phyloP scores from a whole-genome alignment of 2,113 vertebrate species.

The Phrynosoma platyrhinos region DNA sequence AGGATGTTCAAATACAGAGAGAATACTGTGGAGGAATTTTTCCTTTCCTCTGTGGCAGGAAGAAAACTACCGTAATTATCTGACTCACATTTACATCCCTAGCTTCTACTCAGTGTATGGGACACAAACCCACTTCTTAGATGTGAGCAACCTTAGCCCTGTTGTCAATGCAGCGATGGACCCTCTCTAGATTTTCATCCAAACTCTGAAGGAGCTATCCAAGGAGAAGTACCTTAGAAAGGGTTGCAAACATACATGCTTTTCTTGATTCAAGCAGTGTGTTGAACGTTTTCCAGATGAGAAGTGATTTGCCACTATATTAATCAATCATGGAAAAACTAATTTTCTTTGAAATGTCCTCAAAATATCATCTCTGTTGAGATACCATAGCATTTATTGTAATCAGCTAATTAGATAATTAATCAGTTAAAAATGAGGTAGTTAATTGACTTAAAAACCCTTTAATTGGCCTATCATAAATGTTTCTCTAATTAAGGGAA shows the following conservation, averaged over 20 bases:
- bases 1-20: too few relatives aligned
- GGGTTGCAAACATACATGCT: neutral
- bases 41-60: too few relatives aligned
- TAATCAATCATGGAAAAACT: conserved; percentile 18
- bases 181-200: too few relatives aligned
- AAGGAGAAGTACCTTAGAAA: neutral
- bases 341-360: conserved; percentile 16
- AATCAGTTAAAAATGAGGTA: conserved; percentile 25
- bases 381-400: conserved; percentile 14
- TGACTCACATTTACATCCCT: too few relatives aligned
- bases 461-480: conserved; percentile 21
- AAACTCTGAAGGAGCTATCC: too few relatives aligned
- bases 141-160: too few relatives aligned
- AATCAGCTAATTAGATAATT: conserved; percentile 27
- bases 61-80: too few relatives aligned
- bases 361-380: conserved; percentile 7
- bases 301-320: conserved; percentile 3
- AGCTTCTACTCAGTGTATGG: too few relatives aligned
- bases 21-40: too few relatives aligned
- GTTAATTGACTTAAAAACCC: conserved; percentile 14
- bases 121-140: too few relatives aligned
- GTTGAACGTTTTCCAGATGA: conserved; percentile 11
- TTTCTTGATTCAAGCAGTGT: neutral
- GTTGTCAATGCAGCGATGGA: too few relatives aligned
- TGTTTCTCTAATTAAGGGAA: conserved; percentile 27